These are phyloP conservation scores for Agrochola lychnidis DNA, from an alignment of 2,888 invertebrate genomes.

Conservation along the genomic window DNA sequence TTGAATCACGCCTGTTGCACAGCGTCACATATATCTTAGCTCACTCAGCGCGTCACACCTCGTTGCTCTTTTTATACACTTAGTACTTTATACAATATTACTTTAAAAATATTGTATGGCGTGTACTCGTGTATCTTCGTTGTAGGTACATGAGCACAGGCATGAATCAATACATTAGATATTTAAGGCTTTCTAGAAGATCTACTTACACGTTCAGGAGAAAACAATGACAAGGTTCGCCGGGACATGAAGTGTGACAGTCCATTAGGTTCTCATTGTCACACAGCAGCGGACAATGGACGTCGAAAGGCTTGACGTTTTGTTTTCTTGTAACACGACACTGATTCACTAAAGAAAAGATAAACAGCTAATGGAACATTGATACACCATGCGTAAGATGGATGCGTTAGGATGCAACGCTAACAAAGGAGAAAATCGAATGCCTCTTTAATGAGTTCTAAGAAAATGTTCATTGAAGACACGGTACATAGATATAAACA, in stretches of 20 bases:
- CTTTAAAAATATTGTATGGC: constrained; percentile 54
- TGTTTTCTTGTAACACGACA: constrained; percentile 79
- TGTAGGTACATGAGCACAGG: constrained; percentile 5
- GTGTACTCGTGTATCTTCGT: constrained; percentile 19
- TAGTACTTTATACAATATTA: constrained; percentile 65
- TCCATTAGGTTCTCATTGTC: constrained; percentile 89
- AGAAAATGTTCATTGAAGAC: constrained; percentile 14
- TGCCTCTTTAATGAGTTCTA: constrained; percentile 11
- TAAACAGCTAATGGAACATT: constrained; percentile 50
- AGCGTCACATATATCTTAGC: constrained; percentile 86
- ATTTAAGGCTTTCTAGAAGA: constrained; percentile 35
- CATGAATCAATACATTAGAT: constrained; percentile 32
- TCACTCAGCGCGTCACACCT: constrained; percentile 81
- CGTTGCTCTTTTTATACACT: constrained; percentile 79
- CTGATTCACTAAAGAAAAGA: constrained; percentile 68
- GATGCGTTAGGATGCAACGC: constrained; percentile 6
- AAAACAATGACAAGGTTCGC: constrained; percentile 62
- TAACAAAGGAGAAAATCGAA: constrained; percentile 22
- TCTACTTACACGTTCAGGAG: constrained; percentile 35
- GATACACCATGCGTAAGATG: constrained; percentile 16
- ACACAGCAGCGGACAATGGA: constrained; percentile 81
- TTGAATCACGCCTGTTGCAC: constrained; percentile 86
- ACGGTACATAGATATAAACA: constrained; percentile 18
- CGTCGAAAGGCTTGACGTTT: constrained; percentile 71
- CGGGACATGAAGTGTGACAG: constrained; percentile 70